phyloP scores from a whole-genome alignment of 2,113 vertebrate genomes.

The Urocolius indicus region DNA sequence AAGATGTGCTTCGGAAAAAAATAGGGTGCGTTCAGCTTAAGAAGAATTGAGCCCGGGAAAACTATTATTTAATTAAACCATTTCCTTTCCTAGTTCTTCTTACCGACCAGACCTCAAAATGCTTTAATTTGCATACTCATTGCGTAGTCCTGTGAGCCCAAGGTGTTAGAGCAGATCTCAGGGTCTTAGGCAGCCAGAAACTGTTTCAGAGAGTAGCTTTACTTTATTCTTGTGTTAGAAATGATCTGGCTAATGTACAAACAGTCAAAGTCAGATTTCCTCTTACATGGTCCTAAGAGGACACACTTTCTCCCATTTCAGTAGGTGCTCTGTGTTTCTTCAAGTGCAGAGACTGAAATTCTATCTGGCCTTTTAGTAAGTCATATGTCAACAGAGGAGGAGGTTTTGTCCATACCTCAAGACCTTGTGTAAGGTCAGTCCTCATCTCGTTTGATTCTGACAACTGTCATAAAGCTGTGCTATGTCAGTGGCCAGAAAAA shows the following conservation, averaged over 20 bases:
- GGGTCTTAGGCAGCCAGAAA: not conserved
- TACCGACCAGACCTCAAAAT: not conserved
- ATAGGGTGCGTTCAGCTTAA: not conserved
- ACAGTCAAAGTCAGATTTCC: not conserved
- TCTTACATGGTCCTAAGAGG: not conserved
- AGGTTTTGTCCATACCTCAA: not conserved
- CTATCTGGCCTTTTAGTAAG: constrained; percentile 13
- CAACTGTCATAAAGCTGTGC: not conserved
- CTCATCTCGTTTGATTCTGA: not conserved
- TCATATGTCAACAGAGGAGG: not conserved
- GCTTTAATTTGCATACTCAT: not conserved
- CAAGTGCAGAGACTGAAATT: not conserved
- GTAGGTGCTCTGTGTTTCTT: constrained; percentile 17
- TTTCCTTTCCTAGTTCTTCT: not conserved
- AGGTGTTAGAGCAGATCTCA: not conserved
- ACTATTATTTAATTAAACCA: not conserved
- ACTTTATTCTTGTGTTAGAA: not conserved
- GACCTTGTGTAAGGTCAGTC: not conserved
- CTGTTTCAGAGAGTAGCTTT: not conserved
- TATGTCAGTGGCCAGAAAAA: not conserved
- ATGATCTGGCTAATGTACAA: not conserved
- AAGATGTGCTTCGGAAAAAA: not conserved
- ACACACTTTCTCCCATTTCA: constrained; percentile 15
- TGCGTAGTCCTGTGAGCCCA: not conserved
- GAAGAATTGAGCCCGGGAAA: not conserved